Percentiles rank a stretch among this genome's conserved stretches.
phyloP scores from a whole-genome alignment of 2,888 invertebrate species.

The Drosophila vallismaia region DNA sequence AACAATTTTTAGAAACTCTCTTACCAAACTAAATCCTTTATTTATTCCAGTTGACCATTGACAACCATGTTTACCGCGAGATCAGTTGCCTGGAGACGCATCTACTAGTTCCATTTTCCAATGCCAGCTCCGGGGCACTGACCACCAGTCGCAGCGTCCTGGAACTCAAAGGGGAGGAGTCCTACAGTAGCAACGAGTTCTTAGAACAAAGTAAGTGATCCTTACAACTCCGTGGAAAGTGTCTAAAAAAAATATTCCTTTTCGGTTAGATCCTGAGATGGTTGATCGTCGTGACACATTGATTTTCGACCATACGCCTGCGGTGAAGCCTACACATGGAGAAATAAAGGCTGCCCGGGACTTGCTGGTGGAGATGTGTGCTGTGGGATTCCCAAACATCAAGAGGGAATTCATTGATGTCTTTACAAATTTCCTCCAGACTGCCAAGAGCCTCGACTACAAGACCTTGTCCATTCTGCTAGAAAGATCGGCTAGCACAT shows the following conservation, averaged over 20 bases:
- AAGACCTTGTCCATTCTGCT: conserved; percentile 88
- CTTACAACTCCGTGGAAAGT: not conserved
- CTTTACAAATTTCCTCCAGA: conserved; percentile 88
- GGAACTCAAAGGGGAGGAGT: conserved; percentile 85
- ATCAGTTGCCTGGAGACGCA: conserved; percentile 90
- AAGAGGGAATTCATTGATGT: conserved; percentile 87
- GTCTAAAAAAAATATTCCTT: not conserved
- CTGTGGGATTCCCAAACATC: conserved; percentile 86
- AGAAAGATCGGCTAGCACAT: conserved; percentile 87
- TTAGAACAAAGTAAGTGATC: conserved; percentile 72
- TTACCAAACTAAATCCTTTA: not conserved
- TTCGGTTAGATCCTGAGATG: conserved; percentile 65
- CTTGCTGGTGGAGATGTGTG: conserved; percentile 89
- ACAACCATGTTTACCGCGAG: conserved; percentile 89
- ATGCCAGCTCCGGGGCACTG: conserved; percentile 89
- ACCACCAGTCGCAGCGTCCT: conserved; percentile 87
- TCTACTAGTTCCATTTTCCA: conserved; percentile 90
- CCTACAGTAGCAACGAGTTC: conserved; percentile 72
- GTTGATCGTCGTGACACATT: conserved; percentile 86
- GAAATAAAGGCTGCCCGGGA: conserved; percentile 89
- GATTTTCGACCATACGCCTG: conserved; percentile 89
- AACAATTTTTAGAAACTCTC: too few relatives aligned
- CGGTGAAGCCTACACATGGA: conserved; percentile 88
- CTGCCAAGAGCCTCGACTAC: conserved; percentile 88
- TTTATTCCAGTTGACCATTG: conserved; percentile 86